phyloP scores from a whole-genome alignment of 2,797 vertebrate genomes.

The Spondyliosoma cantharus region DNA sequence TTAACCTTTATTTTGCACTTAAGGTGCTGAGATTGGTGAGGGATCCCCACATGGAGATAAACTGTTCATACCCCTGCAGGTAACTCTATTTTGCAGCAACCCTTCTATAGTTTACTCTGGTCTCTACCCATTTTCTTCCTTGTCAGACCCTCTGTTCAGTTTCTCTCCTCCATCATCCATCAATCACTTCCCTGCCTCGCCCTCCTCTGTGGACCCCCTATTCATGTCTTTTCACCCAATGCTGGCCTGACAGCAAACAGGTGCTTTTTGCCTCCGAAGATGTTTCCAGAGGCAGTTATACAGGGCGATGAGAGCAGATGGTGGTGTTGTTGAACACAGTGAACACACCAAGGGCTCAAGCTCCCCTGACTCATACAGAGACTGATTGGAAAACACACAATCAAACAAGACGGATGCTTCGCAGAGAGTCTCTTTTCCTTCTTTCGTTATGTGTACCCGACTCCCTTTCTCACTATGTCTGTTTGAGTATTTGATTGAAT shows the following conservation, averaged over 20 bases:
- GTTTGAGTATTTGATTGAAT: neutral
- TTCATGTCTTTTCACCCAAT: conserved; percentile 28
- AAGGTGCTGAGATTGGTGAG: neutral
- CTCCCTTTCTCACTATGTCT: neutral
- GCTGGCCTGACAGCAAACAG: conserved; percentile 34
- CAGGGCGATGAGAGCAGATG: conserved; percentile 15
- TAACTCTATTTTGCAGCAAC: neutral
- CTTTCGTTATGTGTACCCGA: no score
- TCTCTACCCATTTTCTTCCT: neutral
- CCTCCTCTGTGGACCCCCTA: conserved; percentile 14
- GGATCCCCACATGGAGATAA: neutral
- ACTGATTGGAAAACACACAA: conserved; percentile 9
- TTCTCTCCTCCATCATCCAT: conserved; percentile 15
- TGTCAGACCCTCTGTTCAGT: neutral
- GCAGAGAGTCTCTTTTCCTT: neutral
- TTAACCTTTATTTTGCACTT: neutral
- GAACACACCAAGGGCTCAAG: conserved; percentile 18
- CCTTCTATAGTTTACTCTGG: neutral
- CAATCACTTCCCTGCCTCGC: conserved; percentile 1
- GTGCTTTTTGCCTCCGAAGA: conserved; percentile 34
- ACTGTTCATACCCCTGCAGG: neutral
- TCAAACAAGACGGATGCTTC: conserved; percentile 6
- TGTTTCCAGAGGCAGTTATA: conserved; percentile 20
- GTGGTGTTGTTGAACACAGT: conserved; percentile 14
- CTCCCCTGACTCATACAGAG: conserved; percentile 7